A percentile compares a stretch with the other conserved stretches of the same genome.
These are phyloP conservation scores for Zaprionus nigranus DNA, from an alignment of 1,140 invertebrate genomes.

Conservation along the genomic window DNA sequence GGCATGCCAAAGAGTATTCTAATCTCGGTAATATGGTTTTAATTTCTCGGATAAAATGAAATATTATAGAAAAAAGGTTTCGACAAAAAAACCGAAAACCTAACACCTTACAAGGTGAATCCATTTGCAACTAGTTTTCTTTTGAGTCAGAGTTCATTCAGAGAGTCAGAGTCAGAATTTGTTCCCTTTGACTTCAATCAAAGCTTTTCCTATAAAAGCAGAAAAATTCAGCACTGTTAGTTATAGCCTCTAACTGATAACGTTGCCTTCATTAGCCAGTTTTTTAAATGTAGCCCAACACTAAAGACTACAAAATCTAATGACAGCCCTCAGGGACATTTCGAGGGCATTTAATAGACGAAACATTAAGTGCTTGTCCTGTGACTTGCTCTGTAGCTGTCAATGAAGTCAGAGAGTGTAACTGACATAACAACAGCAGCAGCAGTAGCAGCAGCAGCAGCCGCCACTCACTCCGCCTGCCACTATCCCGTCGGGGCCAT, in stretches of 20 bases:
- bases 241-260: background rate
- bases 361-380: conserved; percentile 8
- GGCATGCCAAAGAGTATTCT: no score
- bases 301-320: background rate
- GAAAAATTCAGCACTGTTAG: background rate
- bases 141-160: no score
- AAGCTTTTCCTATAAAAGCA: background rate
- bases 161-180: no score
- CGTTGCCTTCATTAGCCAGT: background rate
- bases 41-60: no score
- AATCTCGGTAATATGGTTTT: no score
- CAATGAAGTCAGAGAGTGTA: conserved; percentile 47
- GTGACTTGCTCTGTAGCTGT: conserved; percentile 22
- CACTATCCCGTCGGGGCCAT: conserved; percentile 6
- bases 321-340: background rate
- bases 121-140: no score
- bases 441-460: background rate
- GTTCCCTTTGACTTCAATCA: background rate
- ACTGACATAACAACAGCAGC: conserved; percentile 36
- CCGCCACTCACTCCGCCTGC: background rate
- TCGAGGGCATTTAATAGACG: conserved; percentile 9
- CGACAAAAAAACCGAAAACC: no score
- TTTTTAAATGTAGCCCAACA: background rate
- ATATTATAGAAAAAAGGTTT: no score
- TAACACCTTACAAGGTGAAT: no score